A percentile compares a stretch with the other conserved stretches of the same genome.
Evolutionary conservation across 2,113 vertebrate species (phyloP).

Genomic region (Odobenus rosmarus): DNA sequence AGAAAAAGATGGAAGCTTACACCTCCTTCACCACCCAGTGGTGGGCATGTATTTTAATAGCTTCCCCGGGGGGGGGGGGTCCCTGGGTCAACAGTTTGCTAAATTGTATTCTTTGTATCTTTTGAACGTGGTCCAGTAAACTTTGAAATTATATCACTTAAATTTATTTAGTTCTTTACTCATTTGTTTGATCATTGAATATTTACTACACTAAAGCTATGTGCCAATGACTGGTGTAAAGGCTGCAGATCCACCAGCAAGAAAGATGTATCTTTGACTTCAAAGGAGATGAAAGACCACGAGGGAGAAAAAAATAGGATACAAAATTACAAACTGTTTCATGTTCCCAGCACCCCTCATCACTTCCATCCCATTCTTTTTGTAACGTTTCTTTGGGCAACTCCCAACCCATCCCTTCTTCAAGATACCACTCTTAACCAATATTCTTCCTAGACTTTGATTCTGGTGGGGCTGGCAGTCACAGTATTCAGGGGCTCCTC

Average conservation of each 20-base stretch:
- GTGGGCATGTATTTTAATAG: background rate
- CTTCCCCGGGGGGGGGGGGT: background rate
- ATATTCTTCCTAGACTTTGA: background rate
- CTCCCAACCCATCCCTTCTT: background rate
- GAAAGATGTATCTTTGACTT: background rate
- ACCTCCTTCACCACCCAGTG: background rate
- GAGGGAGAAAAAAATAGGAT: background rate
- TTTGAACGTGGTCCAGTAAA: background rate
- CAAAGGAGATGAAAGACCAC: background rate
- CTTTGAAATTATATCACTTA: background rate
- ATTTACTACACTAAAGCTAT: background rate
- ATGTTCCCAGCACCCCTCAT: background rate
- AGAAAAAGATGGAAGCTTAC: background rate
- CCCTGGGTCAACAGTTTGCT: background rate
- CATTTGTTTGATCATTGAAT: background rate
- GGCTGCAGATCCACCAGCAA: background rate
- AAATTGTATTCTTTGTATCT: background rate
- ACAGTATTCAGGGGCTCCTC: background rate
- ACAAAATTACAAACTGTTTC: background rate
- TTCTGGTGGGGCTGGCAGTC: background rate
- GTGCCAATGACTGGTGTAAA: background rate
- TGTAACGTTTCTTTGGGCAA: background rate
- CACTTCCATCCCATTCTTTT: background rate
- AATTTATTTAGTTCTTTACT: constrained; percentile 3
- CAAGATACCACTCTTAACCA: background rate